A percentile compares a stretch with the other conserved stretches of the same genome.
Conservation (phyloP, 2,797 vertebrate species). For the Corythornis leucogaster region DNA sequence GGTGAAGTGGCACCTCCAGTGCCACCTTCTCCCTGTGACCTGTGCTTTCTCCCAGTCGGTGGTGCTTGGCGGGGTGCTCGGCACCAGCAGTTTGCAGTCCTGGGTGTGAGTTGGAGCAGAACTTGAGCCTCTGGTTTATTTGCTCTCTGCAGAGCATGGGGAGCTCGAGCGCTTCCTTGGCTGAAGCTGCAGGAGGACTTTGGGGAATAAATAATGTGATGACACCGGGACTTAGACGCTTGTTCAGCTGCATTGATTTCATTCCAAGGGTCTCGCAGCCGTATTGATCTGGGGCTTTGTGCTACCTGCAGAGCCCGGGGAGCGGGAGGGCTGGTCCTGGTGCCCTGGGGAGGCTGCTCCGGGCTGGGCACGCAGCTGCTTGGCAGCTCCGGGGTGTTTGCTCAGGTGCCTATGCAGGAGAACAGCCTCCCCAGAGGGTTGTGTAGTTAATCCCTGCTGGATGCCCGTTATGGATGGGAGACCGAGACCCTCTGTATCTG, state of each 20-base stretch:
- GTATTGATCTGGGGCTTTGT: conserved; percentile 36
- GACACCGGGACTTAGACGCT: conserved; percentile 32
- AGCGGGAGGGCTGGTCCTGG: background rate
- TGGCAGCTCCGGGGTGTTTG: background rate
- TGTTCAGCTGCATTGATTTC: conserved; percentile 62
- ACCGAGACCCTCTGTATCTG: background rate
- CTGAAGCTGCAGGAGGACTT: background rate
- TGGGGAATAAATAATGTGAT: conserved; percentile 48
- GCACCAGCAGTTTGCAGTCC: background rate
- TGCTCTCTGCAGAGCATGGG: background rate
- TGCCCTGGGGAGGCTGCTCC: background rate
- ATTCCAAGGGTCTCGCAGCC: background rate
- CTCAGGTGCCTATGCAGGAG: background rate
- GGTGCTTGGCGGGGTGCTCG: background rate
- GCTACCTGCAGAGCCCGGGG: conserved; percentile 5
- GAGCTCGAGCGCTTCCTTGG: background rate
- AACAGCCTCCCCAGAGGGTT: background rate
- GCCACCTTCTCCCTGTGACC: accelerated
- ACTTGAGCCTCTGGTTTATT: background rate
- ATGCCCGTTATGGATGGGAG: background rate
- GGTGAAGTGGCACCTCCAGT: background rate
- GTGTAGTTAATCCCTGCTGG: background rate
- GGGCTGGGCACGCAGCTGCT: background rate
- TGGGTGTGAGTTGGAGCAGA: accelerated
- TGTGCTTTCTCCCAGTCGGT: accelerated